A percentile compares a stretch with the other conserved stretches of the same genome.
Conservation (phyloP, 2,888 invertebrate species). For the Eristalinus aeneus region DNA sequence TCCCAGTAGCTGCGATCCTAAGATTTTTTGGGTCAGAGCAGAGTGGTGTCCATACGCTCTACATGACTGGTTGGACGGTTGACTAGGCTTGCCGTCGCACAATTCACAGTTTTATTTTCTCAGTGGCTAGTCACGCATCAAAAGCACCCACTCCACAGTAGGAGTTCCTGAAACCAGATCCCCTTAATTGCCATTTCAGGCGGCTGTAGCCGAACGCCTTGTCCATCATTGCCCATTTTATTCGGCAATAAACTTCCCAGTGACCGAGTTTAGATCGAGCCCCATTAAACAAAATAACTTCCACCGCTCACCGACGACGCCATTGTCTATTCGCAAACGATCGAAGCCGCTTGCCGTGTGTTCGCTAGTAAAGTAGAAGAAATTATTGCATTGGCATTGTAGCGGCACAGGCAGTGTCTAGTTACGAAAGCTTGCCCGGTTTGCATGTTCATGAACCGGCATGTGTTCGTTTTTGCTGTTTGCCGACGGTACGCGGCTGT, state of each 20-base stretch:
- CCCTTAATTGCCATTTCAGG: background rate
- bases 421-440: background rate
- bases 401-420: background rate
- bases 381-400: constrained; percentile 18
- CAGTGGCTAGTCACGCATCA: too few species aligned
- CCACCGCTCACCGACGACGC: background rate
- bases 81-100: too few species aligned
- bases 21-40: too few species aligned
- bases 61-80: too few species aligned
- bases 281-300: background rate
- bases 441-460: background rate
- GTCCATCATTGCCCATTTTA: background rate
- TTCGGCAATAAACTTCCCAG: background rate
- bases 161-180: background rate
- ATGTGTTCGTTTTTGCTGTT: background rate
- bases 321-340: background rate
- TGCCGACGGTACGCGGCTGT: background rate
- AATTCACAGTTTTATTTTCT: too few species aligned
- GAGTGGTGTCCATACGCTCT: too few species aligned
- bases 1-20: too few species aligned
- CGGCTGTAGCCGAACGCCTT: background rate
- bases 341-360: background rate
- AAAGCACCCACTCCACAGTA: background rate
- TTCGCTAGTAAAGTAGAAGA: background rate
- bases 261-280: background rate